Percentiles rank a stretch among this genome's conserved stretches.
Conservation (phyloP, 92 coral and sea anemone genomes). For the Epizoanthus stellaris region DNA sequence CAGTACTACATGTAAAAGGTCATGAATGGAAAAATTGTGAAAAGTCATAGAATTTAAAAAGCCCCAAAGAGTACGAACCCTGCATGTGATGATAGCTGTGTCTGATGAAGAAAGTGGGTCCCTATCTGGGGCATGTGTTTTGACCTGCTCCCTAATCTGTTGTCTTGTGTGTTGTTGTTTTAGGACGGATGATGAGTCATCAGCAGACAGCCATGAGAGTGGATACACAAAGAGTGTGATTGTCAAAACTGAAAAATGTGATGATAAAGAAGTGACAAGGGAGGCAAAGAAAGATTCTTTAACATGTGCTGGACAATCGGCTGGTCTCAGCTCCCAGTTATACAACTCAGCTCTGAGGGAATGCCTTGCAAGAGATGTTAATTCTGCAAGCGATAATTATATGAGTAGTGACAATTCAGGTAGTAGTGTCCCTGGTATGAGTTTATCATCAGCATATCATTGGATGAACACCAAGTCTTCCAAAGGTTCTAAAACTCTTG, state of each 20-base stretch:
- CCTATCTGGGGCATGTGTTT: too few species aligned
- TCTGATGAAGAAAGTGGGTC: too few species aligned
- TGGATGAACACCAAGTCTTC: neutral
- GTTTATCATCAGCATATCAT: neutral
- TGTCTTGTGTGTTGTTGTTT: too few species aligned
- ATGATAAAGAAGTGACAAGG: neutral
- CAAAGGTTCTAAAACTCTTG: slow-evolving; percentile 6
- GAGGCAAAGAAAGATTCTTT: too few species aligned
- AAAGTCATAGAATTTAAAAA: too few species aligned
- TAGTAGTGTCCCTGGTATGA: neutral
- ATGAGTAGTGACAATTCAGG: neutral
- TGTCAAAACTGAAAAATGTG: neutral
- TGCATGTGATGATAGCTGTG: too few species aligned
- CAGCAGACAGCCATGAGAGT: slow-evolving; percentile 12
- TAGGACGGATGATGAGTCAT: neutral
- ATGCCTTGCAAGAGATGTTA: slow-evolving; percentile 17
- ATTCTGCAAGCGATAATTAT: neutral
- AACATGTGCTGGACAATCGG: neutral
- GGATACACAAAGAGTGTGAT: neutral
- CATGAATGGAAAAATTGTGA: too few species aligned
- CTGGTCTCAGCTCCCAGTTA: neutral
- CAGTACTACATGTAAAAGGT: too few species aligned
- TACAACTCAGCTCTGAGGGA: slow-evolving; percentile 10
- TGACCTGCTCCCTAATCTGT: too few species aligned
- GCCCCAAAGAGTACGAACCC: too few species aligned